Evolutionary conservation across 1,140 invertebrate species (phyloP).

Genomic region (Solenopsis invicta): DNA sequence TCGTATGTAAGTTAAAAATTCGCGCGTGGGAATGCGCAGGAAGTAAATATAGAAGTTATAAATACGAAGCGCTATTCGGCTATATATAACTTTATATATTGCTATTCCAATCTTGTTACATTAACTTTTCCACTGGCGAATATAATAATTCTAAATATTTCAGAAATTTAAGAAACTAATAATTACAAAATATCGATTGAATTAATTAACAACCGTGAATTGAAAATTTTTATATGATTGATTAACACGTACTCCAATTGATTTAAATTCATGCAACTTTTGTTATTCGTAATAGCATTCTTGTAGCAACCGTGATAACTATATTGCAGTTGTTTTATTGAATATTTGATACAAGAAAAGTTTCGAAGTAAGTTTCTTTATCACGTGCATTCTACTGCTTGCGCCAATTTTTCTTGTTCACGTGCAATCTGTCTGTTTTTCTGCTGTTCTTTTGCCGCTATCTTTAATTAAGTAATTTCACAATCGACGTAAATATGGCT

Average conservation of each 20-base stretch:
- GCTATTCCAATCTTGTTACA: not conserved
- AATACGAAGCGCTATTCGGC: not conserved
- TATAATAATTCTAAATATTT: not conserved
- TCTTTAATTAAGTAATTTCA: slow-evolving; percentile 62
- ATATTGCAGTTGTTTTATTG: not conserved
- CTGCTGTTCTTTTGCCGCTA: not conserved
- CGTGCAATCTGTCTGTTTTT: slow-evolving; percentile 33
- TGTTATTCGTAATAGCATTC: not conserved
- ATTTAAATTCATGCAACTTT: not conserved
- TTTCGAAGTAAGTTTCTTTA: slow-evolving; percentile 22
- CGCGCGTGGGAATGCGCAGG: not conserved
- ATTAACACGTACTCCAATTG: not conserved
- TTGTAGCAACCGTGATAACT: not conserved
- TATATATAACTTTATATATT: not conserved
- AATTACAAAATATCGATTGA: not conserved
- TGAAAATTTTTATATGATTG: not conserved
- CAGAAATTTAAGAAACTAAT: not conserved
- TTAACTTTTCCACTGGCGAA: not conserved
- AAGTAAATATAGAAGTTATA: slow-evolving; percentile 9
- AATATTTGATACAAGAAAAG: not conserved
- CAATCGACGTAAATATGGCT: slow-evolving; percentile 52
- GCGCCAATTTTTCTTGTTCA: slow-evolving; percentile 32
- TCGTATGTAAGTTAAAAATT: slow-evolving; percentile 11
- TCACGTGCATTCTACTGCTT: not conserved
- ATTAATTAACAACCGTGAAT: slow-evolving; percentile 13